These are phyloP conservation scores for Polyploca ridens DNA, from an alignment of 2,888 invertebrate species.

Conservation along the genomic window DNA sequence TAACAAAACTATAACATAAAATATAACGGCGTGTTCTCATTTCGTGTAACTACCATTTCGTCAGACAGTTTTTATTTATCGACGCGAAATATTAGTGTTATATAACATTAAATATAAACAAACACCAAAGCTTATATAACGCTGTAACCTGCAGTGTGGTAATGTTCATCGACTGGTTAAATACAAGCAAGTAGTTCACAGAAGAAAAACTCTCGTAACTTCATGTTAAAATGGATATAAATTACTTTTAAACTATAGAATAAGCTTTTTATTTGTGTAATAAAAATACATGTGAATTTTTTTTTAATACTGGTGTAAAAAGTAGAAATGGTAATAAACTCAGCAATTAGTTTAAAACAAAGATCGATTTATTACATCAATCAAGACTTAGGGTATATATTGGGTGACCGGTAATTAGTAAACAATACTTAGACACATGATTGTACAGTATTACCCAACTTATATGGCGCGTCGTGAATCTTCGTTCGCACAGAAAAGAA, in stretches of 20 bases:
- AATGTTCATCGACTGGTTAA: not conserved
- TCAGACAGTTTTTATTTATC: conserved; percentile 6
- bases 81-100: conserved; percentile 5
- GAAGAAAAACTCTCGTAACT: not conserved
- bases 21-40: not conserved
- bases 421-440: no score
- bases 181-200: not conserved
- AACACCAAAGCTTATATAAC: conserved; percentile 3
- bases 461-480: no score
- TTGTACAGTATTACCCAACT: no score
- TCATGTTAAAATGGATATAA: not conserved
- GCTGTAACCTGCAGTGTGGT: not conserved
- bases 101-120: conserved; percentile 2
- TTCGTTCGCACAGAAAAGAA: no score
- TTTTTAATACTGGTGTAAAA: no score
- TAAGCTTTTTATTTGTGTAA: no score
- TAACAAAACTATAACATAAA: not conserved
- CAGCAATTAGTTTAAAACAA: no score
- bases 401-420: no score
- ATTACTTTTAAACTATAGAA: not conserved
- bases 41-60: not conserved
- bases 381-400: no score
- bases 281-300: no score
- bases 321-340: no score
- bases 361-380: no score